Evolutionary conservation across 2,113 vertebrate species (phyloP), one percentile per base, ranked within the genome.

Genomic region (Clarias macrocephalus): DNA sequence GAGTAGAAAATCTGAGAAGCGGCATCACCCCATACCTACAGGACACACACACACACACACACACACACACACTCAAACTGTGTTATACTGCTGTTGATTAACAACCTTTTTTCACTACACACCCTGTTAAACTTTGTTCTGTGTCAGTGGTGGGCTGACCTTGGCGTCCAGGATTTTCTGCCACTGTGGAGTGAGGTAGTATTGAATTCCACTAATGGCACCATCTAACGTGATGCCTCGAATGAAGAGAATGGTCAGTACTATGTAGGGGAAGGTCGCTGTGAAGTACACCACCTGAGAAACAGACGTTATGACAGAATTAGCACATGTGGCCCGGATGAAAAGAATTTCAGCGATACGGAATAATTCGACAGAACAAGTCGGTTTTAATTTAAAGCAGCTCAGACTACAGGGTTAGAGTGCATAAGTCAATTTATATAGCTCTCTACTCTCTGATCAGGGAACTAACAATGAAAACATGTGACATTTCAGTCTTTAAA

Each of bases 1-100:
- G 98, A 99, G 92, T 99, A 99, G 93, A 99, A 99, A 93, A 99
- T 99, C 95, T 99, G 98, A 0, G 98, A 99, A 52, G 98, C 98
- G 0, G 98, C 98, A 0, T 99, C 98, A 30, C 98, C 98, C 98
- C 98, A 99, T 65, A 99, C 98, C 98, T 99, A 54, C 37, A 88
- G 6, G 48, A 80, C 66, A 85, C 33, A 87, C 10, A 80, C 9
- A 84, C 48, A 66, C 33, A 83, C 70, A 89, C 23, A 79, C 79
- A 48, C 1, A 59, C 25, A 59, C 25, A 77, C 42, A 37, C 33
- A 37, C 33, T 37, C 33, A 79, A 28, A 72, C n/a, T 25, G 2
- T 30, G 30, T 33, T 54, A 73, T 11, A 16, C 77, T 23, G 59
- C 30, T 9, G 28, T 28, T 12, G 10, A 66, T 8, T 23, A 56